Evolutionary conservation across 1,140 invertebrate genomes (phyloP).

Genomic region (Chrysoperla carnea): DNA sequence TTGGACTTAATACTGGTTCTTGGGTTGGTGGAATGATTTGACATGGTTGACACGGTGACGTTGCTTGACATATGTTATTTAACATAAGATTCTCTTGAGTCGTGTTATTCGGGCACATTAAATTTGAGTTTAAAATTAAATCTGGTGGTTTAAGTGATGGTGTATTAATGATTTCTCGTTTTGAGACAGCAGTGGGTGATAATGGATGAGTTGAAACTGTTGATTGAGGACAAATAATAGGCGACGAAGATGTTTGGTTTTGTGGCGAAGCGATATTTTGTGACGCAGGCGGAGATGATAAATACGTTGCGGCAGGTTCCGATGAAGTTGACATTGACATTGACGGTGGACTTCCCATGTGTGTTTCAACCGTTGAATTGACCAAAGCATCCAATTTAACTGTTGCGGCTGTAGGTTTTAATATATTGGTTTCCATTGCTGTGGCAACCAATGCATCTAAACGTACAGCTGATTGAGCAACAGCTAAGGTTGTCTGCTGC

Average conservation of each 20-base stretch:
- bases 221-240: conserved; percentile 1
- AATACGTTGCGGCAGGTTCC: conserved; percentile 7
- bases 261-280: conserved; percentile 22
- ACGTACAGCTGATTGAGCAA: conserved; percentile 18
- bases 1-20: too few relatives aligned
- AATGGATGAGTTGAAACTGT: conserved; percentile 2
- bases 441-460: conserved; percentile 27
- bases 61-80: too few relatives aligned
- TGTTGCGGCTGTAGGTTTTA: conserved; percentile 19
- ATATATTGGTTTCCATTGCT: conserved; percentile 29
- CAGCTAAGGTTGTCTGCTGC: conserved; percentile 24
- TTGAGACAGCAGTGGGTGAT: too few relatives aligned
- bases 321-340: conserved; percentile 10
- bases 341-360: conserved; percentile 20
- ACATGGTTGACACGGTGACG: too few relatives aligned
- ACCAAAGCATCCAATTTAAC: conserved; percentile 42
- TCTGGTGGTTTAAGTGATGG: conserved; percentile 31
- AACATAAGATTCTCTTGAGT: too few relatives aligned
- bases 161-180: conserved; percentile 6
- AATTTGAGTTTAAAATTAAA: conserved; percentile 33
- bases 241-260: conserved; percentile 22
- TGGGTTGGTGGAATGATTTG: too few relatives aligned
- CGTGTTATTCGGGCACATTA: too few relatives aligned
- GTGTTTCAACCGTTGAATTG: conserved; percentile 39
- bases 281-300: conserved; percentile 6